phyloP scores from a whole-genome alignment of 2,888 invertebrate species.

The Agapostemon virescens region DNA sequence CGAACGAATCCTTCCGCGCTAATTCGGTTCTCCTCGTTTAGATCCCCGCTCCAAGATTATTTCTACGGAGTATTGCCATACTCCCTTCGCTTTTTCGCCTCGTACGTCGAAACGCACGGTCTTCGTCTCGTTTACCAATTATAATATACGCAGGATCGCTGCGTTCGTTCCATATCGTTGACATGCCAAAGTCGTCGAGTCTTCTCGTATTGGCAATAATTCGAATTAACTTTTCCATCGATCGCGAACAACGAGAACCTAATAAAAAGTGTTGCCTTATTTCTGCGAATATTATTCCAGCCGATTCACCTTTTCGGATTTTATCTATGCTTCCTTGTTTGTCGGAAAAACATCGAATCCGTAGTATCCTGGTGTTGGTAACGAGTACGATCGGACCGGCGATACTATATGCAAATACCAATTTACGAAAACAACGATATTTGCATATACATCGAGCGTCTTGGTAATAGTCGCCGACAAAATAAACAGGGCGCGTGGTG shows the following conservation, averaged over 20 bases:
- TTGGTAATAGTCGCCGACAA: slow-evolving; percentile 35
- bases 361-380: no score
- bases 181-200: background rate
- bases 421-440: background rate
- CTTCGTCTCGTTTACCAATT: no score
- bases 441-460: background rate
- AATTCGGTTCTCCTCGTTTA: background rate
- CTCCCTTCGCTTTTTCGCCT: background rate
- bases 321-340: background rate
- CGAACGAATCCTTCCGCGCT: slow-evolving; percentile 3
- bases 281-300: no score
- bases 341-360: background rate
- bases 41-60: background rate
- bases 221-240: background rate
- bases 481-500: slow-evolving; percentile 41
- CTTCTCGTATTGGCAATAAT: background rate
- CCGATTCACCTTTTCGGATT: no score
- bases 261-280: background rate
- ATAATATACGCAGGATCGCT: background rate
- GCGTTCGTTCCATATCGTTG: background rate
- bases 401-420: no score
- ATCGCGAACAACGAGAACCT: background rate
- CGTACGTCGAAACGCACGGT: no score
- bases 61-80: background rate
- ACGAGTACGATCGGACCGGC: no score